Percentiles rank a stretch among this genome's conserved stretches.
phyloP scores from a whole-genome alignment of 2,888 invertebrate species.

The Dryocosmus kuriphilus region DNA sequence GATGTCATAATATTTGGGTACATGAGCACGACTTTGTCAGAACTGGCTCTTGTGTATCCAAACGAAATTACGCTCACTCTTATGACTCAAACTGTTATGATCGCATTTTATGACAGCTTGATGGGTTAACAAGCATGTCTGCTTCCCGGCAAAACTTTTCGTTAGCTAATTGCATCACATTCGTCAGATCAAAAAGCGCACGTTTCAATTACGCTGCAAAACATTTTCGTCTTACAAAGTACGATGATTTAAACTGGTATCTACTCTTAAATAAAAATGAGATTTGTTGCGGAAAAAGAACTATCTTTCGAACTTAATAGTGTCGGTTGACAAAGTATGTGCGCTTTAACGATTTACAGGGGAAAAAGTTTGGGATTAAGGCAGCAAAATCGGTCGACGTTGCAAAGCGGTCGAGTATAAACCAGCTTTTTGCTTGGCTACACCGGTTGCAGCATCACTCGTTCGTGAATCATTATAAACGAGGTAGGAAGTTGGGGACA shows the following conservation, averaged over 20 bases:
- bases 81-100: conserved; percentile 6
- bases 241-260: conserved; percentile 3
- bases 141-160: background rate
- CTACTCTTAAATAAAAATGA: conserved; percentile 1
- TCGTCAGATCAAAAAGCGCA: background rate
- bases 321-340: conserved; percentile 39
- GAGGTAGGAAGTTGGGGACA: background rate
- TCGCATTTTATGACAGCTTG: background rate
- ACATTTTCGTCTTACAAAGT: background rate
- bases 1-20: background rate
- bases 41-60: background rate
- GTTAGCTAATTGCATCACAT: background rate
- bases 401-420: conserved; percentile 16
- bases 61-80: background rate
- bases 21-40: background rate
- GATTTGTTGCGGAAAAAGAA: conserved; percentile 10
- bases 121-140: background rate
- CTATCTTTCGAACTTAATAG: conserved; percentile 19
- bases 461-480: conserved; percentile 15
- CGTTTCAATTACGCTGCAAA: background rate
- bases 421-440: conserved; percentile 20
- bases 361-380: conserved; percentile 18
- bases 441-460: background rate
- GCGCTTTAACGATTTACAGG: conserved; percentile 6
- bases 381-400: conserved; percentile 26